Conservation (phyloP, 2,113 vertebrate species). For the Tricholaema leucomelas region DNA sequence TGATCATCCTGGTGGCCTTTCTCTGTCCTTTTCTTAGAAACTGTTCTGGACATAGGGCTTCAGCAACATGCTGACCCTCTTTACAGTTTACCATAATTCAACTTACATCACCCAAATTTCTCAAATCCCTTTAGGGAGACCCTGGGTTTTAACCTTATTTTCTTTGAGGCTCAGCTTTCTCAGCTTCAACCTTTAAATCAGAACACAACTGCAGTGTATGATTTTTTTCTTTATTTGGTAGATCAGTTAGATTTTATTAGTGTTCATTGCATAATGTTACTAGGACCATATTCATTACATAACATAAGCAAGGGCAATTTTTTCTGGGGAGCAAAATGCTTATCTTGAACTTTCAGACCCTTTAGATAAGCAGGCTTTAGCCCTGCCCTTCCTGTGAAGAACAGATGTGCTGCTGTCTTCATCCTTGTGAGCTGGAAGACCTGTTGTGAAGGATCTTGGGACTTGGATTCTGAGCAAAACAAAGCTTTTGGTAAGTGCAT, state of each 20-base stretch:
- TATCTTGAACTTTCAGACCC: conserved; percentile 37
- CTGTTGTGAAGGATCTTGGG: background rate
- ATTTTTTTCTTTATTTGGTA: background rate
- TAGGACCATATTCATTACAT: background rate
- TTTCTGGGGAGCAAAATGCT: background rate
- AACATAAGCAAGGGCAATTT: background rate
- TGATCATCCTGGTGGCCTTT: no score
- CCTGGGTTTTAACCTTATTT: background rate
- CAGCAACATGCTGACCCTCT: background rate
- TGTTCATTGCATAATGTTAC: background rate
- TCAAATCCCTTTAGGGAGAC: background rate
- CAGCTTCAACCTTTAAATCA: background rate
- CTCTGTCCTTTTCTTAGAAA: background rate
- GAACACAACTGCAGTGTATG: background rate
- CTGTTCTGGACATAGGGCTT: background rate
- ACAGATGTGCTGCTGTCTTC: background rate
- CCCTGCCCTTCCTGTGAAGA: conserved; percentile 44
- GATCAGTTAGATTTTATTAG: background rate
- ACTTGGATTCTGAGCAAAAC: conserved; percentile 7
- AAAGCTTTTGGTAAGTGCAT: conserved; percentile 19
- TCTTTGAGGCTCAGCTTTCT: background rate
- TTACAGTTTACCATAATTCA: background rate
- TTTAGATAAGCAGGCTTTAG: conserved; percentile 47
- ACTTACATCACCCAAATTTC: background rate
- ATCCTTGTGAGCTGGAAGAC: background rate